Evolutionary conservation across 1,140 invertebrate species (phyloP).

Genomic region (Mya arenaria): DNA sequence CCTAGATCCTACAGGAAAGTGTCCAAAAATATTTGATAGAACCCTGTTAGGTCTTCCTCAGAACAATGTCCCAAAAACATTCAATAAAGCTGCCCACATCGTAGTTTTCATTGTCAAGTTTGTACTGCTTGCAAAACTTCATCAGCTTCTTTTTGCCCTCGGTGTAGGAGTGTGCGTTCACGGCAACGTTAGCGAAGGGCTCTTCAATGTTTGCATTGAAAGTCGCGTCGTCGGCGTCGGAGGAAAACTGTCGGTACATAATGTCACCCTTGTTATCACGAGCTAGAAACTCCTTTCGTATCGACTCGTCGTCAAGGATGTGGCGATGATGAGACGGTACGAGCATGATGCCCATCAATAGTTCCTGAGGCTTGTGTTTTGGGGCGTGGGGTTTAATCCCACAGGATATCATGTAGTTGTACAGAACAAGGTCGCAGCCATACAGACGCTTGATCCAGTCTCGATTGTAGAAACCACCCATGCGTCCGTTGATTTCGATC

Average conservation of each 20-base stretch:
- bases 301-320: constrained; percentile 28
- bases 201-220: constrained; percentile 41
- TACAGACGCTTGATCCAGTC: constrained; percentile 66
- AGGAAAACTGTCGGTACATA: too few species aligned
- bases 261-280: constrained; percentile 24
- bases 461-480: constrained; percentile 68
- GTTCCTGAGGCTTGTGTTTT: neutral
- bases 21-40: too few species aligned
- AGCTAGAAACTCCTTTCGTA: neutral
- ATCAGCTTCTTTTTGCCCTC: constrained; percentile 53
- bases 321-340: constrained; percentile 57
- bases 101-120: constrained; percentile 52
- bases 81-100: constrained; percentile 51
- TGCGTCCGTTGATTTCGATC: constrained; percentile 69
- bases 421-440: constrained; percentile 59
- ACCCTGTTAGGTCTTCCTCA: too few species aligned
- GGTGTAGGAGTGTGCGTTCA: constrained; percentile 1
- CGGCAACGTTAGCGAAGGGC: constrained; percentile 63
- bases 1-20: too few species aligned
- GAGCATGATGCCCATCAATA: constrained; percentile 66
- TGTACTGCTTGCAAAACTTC: constrained; percentile 47
- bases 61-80: constrained; percentile 40
- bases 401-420: constrained; percentile 56
- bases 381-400: constrained; percentile 59
- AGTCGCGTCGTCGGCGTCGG: too few species aligned